Percentiles rank a stretch among this genome's conserved stretches.
Evolutionary conservation across 1,140 invertebrate genomes (phyloP).

Genomic region (Pseudomyrmex cubaensis): DNA sequence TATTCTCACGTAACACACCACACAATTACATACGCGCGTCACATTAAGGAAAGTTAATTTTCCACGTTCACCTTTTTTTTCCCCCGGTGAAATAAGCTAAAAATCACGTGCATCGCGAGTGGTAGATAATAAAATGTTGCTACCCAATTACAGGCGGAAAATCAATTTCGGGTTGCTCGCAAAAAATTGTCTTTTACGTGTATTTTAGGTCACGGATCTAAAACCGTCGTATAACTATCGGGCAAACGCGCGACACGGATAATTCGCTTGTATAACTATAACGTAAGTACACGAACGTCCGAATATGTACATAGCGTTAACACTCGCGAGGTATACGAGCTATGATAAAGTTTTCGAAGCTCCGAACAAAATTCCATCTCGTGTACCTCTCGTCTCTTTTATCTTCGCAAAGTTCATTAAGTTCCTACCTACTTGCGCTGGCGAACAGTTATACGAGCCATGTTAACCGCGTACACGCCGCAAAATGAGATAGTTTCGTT

Average conservation of each 20-base stretch:
- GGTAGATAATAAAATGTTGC: too few species aligned
- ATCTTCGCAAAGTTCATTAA: conserved; percentile 39
- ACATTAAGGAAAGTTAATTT: too few species aligned
- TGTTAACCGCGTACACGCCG: not conserved
- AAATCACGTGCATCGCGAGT: too few species aligned
- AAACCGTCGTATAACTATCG: not conserved
- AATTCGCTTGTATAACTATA: not conserved
- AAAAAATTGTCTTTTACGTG: not conserved
- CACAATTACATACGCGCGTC: too few species aligned
- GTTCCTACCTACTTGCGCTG: not conserved
- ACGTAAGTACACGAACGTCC: not conserved
- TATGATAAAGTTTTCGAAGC: conserved; percentile 43
- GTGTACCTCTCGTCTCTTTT: conserved; percentile 1
- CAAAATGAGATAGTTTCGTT: conserved; percentile 6
- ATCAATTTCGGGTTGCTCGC: not conserved
- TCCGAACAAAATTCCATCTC: conserved; percentile 27
- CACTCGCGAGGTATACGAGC: not conserved
- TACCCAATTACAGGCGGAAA: too few species aligned
- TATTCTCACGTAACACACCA: too few species aligned
- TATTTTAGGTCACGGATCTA: not conserved
- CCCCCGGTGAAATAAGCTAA: too few species aligned
- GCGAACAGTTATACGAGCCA: conserved; percentile 1
- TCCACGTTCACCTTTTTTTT: too few species aligned
- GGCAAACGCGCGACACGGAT: not conserved
- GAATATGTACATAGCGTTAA: not conserved